Conservation (phyloP, 1,140 invertebrate species). For the Eubasilissa regina region DNA sequence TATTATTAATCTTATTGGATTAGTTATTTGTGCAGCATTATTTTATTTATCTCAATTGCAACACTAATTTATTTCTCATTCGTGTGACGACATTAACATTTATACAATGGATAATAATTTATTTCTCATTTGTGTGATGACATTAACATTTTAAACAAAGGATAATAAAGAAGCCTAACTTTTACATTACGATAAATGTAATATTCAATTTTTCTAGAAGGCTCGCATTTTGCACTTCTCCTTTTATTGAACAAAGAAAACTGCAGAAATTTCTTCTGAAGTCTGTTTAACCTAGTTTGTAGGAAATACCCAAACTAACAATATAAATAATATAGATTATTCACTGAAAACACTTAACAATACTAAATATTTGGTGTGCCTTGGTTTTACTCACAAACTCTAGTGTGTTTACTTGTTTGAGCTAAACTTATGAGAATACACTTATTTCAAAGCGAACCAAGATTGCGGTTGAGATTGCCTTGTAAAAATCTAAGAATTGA, state of each 20-base stretch:
- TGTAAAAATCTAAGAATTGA: constrained; percentile 38
- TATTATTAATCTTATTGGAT: constrained; percentile 35
- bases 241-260: not conserved
- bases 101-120: constrained; percentile 37
- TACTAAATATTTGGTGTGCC: constrained; percentile 54
- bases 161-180: constrained; percentile 21
- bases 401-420: constrained; percentile 6
- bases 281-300: constrained; percentile 9
- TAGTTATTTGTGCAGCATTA: constrained; percentile 38
- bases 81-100: constrained; percentile 40
- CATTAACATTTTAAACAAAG: constrained; percentile 36
- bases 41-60: constrained; percentile 33
- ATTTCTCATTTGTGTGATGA: constrained; percentile 44
- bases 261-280: not conserved
- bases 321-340: constrained; percentile 33
- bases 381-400: constrained; percentile 44
- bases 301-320: constrained; percentile 23
- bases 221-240: constrained; percentile 18
- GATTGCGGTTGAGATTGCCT: constrained; percentile 42
- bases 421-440: not conserved
- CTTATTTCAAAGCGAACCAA: constrained; percentile 15
- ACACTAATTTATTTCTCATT: constrained; percentile 48
- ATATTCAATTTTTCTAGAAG: not conserved
- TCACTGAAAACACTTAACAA: constrained; percentile 23
- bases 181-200: constrained; percentile 4